Base-by-base conservation (phyloP, 2,888 invertebrate genomes). In the Apodemia mormo region DNA sequence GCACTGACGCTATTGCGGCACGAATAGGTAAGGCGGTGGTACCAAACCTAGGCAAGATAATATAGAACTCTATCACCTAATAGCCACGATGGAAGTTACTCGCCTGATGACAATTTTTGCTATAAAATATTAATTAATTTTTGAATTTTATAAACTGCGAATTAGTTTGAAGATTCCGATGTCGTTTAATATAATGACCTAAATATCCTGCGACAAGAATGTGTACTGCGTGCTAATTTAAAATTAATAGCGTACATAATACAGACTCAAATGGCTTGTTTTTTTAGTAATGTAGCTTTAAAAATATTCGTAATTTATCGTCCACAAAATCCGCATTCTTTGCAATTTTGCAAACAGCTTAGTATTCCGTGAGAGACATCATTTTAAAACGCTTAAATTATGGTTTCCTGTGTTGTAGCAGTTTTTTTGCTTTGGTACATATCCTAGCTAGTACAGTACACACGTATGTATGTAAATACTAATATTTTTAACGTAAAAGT, bases 301-400 rank as follows among this genome's bases (percentile, higher is more conserved):
- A 61, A 61, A 61, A 33, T 61, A 61, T 61, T 61, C 61, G 14
- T 33, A 14, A 61, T 61, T 61, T 61, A 61, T 33, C 9, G 61
- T 61, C 30, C 33, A 33, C 33, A 61, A 61, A 33, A 61, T 61
- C 61, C 61, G 61, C 61, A 61, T 61, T 61, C 61, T 61, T 61
- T 61, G 61, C 33, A 61, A 33, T 33, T 61, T 61, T 61, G 29
- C 30, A 61, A 12, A 61, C 61, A 61, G 61, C 33, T 61, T 29
- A 52, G 49, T 52, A 52, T 52, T 52, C 49, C 49, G 49, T 61
- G 61, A 33, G 61, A 30, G 61, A 61, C 61, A 33, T 33, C 33
- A 61, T 61, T 61, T 61, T 7, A 33, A 33, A 33, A 14, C 14
- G 14, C 12, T 33, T 6, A 58, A 61, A 30, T 61, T 61, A 61